phyloP scores from a whole-genome alignment of 2,797 vertebrate species.

The Acipenser oxyrinchus region DNA sequence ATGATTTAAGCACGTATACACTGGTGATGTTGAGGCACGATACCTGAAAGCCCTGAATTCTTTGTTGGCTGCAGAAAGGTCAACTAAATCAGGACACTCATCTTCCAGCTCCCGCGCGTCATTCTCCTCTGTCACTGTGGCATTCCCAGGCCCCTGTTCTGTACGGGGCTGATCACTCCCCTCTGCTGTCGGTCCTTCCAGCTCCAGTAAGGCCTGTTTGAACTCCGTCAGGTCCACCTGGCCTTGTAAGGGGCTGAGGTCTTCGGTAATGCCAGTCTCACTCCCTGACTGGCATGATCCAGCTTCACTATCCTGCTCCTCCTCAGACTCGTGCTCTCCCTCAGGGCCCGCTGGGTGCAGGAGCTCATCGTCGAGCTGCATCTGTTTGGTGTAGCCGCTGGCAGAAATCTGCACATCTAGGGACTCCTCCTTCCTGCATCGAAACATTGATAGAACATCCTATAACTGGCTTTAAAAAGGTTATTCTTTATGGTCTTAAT shows the following conservation, averaged over 20 bases:
- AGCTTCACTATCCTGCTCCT: constrained; percentile 27
- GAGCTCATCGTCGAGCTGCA: constrained; percentile 68
- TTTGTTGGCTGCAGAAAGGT: constrained; percentile 56
- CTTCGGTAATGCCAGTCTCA: constrained; percentile 9
- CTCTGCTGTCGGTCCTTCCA: constrained; percentile 50
- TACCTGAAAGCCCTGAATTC: constrained; percentile 70
- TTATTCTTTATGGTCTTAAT: too few species aligned
- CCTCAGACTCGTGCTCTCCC: constrained; percentile 31
- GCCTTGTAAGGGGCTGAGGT: constrained; percentile 2
- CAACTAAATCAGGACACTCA: constrained; percentile 53
- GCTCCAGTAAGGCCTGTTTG: constrained; percentile 58
- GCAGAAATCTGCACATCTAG: constrained; percentile 85
- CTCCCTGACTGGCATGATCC: constrained; percentile 1
- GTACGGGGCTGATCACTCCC: constrained; percentile 25
- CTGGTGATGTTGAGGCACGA: background rate
- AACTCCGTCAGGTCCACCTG: constrained; percentile 59
- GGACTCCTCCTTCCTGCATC: constrained; percentile 64
- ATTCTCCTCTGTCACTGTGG: background rate
- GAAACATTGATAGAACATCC: background rate
- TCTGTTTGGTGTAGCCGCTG: constrained; percentile 83
- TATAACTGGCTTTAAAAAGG: too few species aligned
- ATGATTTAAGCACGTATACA: constrained; percentile 1
- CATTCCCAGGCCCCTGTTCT: constrained; percentile 9
- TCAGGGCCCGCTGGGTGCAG: constrained; percentile 67
- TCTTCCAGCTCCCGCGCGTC: constrained; percentile 35